Conservation (phyloP, 2,113 vertebrate genomes). For the Prinia subflava region DNA sequence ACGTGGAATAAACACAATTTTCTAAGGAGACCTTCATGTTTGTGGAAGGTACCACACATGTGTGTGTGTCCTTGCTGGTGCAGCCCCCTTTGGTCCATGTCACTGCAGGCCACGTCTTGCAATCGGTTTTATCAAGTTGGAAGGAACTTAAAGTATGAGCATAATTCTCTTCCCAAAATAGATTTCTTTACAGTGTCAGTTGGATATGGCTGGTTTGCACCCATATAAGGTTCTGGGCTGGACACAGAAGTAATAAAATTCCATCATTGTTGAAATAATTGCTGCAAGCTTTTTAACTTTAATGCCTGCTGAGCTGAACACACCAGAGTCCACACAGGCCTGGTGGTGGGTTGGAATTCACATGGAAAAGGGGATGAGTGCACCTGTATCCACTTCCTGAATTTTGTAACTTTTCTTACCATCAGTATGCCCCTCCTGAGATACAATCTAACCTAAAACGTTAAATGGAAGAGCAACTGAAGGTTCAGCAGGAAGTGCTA, state of each 20-base stretch:
- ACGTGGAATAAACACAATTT: not conserved
- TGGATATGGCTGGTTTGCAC: not conserved
- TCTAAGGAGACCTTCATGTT: not conserved
- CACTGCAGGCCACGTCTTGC: not conserved
- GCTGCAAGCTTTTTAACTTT: not conserved
- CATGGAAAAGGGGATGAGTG: accelerated
- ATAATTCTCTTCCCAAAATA: not conserved
- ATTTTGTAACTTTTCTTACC: not conserved
- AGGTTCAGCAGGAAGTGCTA: not conserved
- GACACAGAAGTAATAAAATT: not conserved
- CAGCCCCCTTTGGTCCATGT: not conserved
- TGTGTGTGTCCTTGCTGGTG: not conserved
- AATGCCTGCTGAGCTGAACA: not conserved
- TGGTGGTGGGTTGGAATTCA: not conserved
- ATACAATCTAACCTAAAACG: not conserved
- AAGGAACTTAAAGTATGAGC: not conserved
- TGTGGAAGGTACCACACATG: accelerated
- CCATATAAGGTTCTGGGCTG: not conserved
- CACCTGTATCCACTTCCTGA: not conserved
- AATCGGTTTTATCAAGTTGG: not conserved
- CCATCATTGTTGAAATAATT: constrained; percentile 8
- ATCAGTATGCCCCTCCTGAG: not conserved
- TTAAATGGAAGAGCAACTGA: too few species aligned
- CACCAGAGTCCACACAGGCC: accelerated
- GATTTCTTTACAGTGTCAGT: not conserved